A percentile compares a stretch with the other conserved stretches of the same genome.
These are phyloP conservation scores for Cyrtorhinus lividipennis DNA, from an alignment of 1,140 invertebrate species.

Conservation along the genomic window DNA sequence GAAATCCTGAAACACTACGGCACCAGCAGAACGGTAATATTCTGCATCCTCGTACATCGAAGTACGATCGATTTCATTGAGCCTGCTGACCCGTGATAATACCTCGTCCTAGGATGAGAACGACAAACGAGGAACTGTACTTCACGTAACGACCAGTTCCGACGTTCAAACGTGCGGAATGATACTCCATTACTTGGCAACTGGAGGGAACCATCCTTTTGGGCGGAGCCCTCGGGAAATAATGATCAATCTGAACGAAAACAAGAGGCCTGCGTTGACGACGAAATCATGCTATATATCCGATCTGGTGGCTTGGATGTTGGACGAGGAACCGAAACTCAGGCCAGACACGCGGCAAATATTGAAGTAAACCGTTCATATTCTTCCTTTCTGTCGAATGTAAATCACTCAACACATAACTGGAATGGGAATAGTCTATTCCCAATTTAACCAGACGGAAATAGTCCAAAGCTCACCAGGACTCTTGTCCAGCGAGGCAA, in stretches of 20 bases:
- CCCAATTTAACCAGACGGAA: no score
- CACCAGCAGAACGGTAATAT: no score
- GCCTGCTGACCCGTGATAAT: no score
- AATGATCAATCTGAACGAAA: constrained; percentile 27
- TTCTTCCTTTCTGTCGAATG: background rate
- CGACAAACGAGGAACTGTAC: no score
- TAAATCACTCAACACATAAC: no score
- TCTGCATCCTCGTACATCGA: no score
- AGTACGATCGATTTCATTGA: no score
- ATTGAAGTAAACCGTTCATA: constrained; percentile 26
- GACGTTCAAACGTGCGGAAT: constrained; percentile 31
- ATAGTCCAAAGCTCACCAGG: no score
- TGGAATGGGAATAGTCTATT: no score
- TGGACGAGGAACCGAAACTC: constrained; percentile 27
- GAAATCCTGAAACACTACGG: constrained; percentile 28
- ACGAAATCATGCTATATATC: constrained; percentile 23
- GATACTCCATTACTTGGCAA: constrained; percentile 29
- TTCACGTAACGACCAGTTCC: constrained; percentile 18
- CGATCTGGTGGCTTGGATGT: constrained; percentile 30
- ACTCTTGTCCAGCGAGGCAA: no score
- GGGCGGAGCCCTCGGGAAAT: constrained; percentile 27
- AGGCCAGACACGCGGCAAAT: constrained; percentile 28
- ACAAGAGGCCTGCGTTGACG: constrained; percentile 21
- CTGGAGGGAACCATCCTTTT: constrained; percentile 30
- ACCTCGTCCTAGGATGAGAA: no score